phyloP scores from a whole-genome alignment of 2,888 invertebrate species.

The Didymodactylos carnosus region DNA sequence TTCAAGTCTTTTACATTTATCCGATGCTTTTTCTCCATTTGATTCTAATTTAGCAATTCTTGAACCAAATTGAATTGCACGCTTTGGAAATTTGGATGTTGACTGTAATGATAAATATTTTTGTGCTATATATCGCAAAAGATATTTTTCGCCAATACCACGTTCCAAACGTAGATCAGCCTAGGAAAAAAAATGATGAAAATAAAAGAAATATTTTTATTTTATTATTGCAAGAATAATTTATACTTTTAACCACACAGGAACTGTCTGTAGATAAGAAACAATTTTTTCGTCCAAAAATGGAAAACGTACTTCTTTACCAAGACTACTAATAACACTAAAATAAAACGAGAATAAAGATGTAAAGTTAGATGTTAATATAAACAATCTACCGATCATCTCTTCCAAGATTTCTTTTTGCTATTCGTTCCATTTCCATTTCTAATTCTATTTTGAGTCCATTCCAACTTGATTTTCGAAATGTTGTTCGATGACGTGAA shows the following conservation, averaged over 20 bases:
- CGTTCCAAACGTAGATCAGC: conserved; percentile 32
- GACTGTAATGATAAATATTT: conserved; percentile 24
- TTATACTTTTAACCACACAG: conserved; percentile 37
- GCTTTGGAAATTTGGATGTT: conserved; percentile 53
- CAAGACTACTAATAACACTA: conserved; percentile 68
- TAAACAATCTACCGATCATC: conserved; percentile 47
- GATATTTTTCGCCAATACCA: conserved; percentile 77
- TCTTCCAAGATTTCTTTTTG: conserved; percentile 69
- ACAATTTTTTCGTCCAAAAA: conserved; percentile 44
- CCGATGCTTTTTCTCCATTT: conserved; percentile 7
- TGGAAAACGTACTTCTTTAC: conserved; percentile 48
- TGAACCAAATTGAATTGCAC: conserved; percentile 90
- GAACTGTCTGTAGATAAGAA: conserved; percentile 36
- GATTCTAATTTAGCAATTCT: conserved; percentile 46
- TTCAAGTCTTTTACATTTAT: conserved; percentile 6
- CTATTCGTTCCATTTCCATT: conserved; percentile 63
- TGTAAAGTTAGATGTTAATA: neutral
- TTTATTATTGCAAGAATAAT: neutral
- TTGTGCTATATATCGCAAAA: conserved; percentile 45
- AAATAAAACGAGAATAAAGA: neutral
- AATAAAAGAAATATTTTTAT: no score
- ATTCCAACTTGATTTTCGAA: conserved; percentile 36
- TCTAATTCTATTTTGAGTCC: conserved; percentile 46
- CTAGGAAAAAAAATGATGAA: conserved; percentile 15
- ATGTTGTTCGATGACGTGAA: conserved; percentile 55